These are phyloP conservation scores for Drosophila longiperda DNA, from an alignment of 2,888 invertebrate genomes.

Conservation along the genomic window DNA sequence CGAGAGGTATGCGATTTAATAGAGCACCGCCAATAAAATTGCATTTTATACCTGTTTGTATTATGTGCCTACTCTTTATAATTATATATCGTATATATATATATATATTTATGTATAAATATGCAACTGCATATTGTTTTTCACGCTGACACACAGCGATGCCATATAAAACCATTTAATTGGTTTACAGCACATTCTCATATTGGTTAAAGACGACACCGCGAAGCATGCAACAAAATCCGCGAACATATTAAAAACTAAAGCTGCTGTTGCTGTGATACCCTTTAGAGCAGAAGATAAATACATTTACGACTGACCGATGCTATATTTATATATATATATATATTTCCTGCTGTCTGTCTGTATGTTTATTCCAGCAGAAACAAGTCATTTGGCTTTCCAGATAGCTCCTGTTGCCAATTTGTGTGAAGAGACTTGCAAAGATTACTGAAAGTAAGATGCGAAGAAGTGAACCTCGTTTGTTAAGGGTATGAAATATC, in stretches of 20 bases:
- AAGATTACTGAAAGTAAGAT: background rate
- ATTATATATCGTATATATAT: background rate
- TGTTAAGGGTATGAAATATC: background rate
- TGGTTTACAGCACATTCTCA: conserved; percentile 43
- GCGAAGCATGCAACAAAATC: conserved; percentile 38
- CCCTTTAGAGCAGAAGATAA: background rate
- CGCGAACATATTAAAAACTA: conserved; percentile 36
- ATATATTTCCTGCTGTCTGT: conserved; percentile 6
- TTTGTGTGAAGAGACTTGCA: background rate
- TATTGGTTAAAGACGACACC: conserved; percentile 20
- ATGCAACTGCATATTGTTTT: background rate
- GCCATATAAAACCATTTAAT: conserved; percentile 39
- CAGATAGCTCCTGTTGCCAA: background rate
- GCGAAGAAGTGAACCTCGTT: background rate
- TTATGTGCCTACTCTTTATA: background rate
- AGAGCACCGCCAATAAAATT: background rate
- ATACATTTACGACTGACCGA: background rate
- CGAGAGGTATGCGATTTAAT: background rate
- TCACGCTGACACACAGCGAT: background rate
- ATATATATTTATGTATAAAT: background rate
- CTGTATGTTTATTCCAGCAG: background rate
- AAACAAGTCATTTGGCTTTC: background rate
- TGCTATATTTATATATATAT: background rate
- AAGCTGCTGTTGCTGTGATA: conserved; percentile 3
- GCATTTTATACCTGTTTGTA: background rate